These are phyloP conservation scores for Hiodon tergisus DNA, from an alignment of 2,113 vertebrate species.

Conservation along the genomic window DNA sequence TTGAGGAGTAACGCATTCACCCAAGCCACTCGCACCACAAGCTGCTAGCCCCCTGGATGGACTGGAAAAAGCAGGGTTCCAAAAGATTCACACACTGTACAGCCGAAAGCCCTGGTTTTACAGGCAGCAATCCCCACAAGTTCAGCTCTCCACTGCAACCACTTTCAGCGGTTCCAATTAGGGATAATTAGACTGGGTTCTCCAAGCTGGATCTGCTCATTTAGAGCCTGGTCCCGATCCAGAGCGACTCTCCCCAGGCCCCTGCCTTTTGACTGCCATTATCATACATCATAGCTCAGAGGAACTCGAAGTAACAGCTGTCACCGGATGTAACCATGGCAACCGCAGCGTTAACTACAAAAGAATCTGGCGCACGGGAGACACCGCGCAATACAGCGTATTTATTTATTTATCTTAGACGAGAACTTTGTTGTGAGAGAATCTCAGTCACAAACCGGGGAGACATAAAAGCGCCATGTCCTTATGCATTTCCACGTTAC, in stretches of 20 bases:
- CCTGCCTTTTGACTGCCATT: not conserved
- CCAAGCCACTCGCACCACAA: not conserved
- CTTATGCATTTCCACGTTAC: too few species aligned
- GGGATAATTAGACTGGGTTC: not conserved
- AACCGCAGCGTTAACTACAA: not conserved
- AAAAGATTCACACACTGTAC: not conserved
- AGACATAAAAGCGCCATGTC: too few species aligned
- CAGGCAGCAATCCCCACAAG: not conserved
- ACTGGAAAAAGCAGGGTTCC: not conserved
- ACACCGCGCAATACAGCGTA: not conserved
- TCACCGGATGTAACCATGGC: not conserved
- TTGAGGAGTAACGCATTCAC: not conserved
- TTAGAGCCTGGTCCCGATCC: not conserved
- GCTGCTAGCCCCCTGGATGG: not conserved
- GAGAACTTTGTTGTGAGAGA: too few species aligned
- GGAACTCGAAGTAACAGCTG: slow-evolving; percentile 7
- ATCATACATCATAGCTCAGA: not conserved
- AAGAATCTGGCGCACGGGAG: not conserved
- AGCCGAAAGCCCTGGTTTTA: not conserved
- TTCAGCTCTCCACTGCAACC: not conserved
- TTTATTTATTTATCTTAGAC: not conserved
- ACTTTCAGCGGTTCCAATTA: not conserved
- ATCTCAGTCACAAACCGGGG: too few species aligned
- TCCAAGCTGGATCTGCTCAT: not conserved
- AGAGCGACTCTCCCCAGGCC: not conserved